A percentile compares a stretch with the other conserved stretches of the same genome.
Conservation (phyloP, 2,888 invertebrate genomes). For the Drosophila gaucha region DNA sequence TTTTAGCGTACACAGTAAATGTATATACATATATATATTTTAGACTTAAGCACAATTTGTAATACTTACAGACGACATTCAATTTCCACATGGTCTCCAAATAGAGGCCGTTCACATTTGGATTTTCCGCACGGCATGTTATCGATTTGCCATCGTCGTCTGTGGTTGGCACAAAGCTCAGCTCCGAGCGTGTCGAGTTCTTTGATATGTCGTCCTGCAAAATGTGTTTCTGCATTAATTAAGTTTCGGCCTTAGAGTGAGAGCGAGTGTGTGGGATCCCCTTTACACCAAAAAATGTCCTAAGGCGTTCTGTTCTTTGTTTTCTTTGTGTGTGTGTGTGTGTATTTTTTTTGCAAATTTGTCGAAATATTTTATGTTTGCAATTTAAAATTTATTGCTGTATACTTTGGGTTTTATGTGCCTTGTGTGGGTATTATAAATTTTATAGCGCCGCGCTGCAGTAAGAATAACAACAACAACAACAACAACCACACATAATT, state of each 20-base stretch:
- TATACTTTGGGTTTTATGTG: constrained; percentile 71
- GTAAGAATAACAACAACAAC: constrained; percentile 24
- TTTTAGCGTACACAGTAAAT: constrained; percentile 15
- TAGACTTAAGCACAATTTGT: constrained; percentile 77
- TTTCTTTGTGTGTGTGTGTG: constrained; percentile 24
- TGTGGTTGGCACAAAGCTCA: constrained; percentile 94
- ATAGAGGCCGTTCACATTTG: constrained; percentile 93
- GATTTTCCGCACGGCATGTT: constrained; percentile 96
- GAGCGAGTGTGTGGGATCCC: background rate
- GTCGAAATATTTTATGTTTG: constrained; percentile 80
- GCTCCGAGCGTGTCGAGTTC: constrained; percentile 93
- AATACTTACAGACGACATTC: constrained; percentile 94
- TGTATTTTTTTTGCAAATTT: constrained; percentile 60
- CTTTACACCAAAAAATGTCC: constrained; percentile 10
- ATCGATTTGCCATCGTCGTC: constrained; percentile 95
- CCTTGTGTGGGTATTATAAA: constrained; percentile 71
- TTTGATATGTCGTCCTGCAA: constrained; percentile 91
- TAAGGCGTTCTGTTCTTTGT: constrained; percentile 21
- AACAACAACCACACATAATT: constrained; percentile 67
- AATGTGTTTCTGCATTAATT: constrained; percentile 76
- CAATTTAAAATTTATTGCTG: constrained; percentile 80
- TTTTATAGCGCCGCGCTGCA: constrained; percentile 60
- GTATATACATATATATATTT: constrained; percentile 32
- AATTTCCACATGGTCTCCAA: constrained; percentile 94
- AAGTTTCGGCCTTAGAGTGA: constrained; percentile 54